A percentile compares a stretch with the other conserved stretches of the same genome.
Conservation (phyloP, 1,140 invertebrate species). For the Micrasema longulum region DNA sequence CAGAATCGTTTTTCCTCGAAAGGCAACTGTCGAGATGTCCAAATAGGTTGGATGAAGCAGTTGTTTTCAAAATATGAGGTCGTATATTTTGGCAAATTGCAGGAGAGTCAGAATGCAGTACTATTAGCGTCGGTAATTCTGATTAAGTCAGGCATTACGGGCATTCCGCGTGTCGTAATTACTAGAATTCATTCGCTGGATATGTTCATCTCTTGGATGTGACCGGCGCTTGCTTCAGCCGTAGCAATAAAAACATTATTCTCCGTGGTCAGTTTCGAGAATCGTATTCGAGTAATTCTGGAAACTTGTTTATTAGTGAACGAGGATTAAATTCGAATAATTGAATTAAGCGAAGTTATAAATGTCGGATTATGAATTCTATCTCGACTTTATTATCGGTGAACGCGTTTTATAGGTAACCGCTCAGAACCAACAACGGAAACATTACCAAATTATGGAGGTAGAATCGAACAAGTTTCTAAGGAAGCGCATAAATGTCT, state of each 20-base stretch:
- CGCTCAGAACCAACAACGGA: neutral
- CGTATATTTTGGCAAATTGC: conserved; percentile 3
- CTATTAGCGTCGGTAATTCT: neutral
- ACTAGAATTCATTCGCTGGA: too few relatives aligned
- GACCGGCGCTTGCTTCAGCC: too few relatives aligned
- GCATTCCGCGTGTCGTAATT: neutral
- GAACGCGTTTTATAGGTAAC: too few relatives aligned
- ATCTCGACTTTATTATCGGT: too few relatives aligned
- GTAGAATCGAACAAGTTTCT: conserved; percentile 16
- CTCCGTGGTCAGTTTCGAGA: too few relatives aligned
- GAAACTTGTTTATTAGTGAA: too few relatives aligned
- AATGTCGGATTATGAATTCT: too few relatives aligned
- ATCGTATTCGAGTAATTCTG: too few relatives aligned
- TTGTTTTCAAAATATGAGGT: neutral
- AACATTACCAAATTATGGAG: conserved; percentile 1
- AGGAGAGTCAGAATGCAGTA: neutral
- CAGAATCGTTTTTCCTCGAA: neutral
- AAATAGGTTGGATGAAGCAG: neutral
- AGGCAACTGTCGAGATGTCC: neutral
- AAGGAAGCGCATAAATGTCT: conserved; percentile 15
- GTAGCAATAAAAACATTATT: too few relatives aligned
- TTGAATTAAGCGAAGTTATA: too few relatives aligned
- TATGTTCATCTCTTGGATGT: too few relatives aligned
- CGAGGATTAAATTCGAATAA: too few relatives aligned
- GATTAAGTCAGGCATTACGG: neutral